phyloP scores from a whole-genome alignment of 2,113 vertebrate genomes.

The Psilopsiagon aurifrons region DNA sequence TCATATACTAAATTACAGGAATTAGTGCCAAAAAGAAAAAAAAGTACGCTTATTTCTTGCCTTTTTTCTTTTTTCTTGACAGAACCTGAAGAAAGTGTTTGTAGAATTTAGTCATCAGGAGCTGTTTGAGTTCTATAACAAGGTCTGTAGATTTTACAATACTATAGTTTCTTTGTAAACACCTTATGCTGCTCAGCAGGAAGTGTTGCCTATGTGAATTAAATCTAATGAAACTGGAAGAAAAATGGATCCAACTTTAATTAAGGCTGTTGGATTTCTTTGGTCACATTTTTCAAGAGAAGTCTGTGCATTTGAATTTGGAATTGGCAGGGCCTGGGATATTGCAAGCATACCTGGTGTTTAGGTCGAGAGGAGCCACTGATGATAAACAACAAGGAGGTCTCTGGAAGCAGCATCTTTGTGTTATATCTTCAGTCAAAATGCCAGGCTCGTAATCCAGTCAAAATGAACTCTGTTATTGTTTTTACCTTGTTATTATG shows the following conservation, averaged over 20 bases:
- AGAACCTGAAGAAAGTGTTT: constrained; percentile 89
- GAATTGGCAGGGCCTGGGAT: background rate
- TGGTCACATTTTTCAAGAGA: constrained; percentile 11
- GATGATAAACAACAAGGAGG: background rate
- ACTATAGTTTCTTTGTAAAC: constrained; percentile 54
- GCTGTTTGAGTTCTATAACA: constrained; percentile 94
- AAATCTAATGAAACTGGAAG: constrained; percentile 42
- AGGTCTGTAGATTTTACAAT: constrained; percentile 80
- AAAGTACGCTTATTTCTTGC: background rate
- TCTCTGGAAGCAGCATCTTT: constrained; percentile 24
- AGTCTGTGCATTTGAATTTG: background rate
- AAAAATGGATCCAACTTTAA: constrained; percentile 34
- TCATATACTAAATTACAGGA: background rate
- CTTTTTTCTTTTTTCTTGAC: constrained; percentile 30
- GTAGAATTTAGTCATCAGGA: constrained; percentile 92
- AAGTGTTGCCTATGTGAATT: constrained; percentile 28
- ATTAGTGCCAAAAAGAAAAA: background rate
- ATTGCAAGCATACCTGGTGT: background rate
- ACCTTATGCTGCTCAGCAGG: constrained; percentile 52
- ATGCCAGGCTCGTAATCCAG: background rate
- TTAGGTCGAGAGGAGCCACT: background rate
- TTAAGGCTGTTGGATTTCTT: constrained; percentile 18
- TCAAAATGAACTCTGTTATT: background rate
- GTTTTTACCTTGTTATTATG: constrained; percentile 41
- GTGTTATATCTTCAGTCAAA: background rate